phyloP scores from a whole-genome alignment of 2,797 vertebrate species.

The Iguana delicatissima region DNA sequence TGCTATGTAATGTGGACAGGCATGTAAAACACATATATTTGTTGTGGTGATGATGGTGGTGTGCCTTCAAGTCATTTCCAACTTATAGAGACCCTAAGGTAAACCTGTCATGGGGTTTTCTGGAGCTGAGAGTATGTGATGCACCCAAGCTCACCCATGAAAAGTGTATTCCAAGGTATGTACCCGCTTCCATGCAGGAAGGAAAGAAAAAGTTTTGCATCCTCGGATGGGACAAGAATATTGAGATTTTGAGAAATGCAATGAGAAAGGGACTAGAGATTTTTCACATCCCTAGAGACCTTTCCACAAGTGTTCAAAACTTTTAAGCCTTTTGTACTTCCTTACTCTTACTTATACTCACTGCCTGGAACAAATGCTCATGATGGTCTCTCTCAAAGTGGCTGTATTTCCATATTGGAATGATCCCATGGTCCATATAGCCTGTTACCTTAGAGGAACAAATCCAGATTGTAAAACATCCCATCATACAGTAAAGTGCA shows the following conservation, averaged over 20 bases:
- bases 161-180: too few relatives aligned
- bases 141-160: too few relatives aligned
- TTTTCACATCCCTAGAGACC: background rate
- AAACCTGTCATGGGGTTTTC: too few relatives aligned
- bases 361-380: background rate
- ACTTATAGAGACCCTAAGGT: too few relatives aligned
- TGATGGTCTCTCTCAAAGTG: background rate
- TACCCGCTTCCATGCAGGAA: too few relatives aligned
- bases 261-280: background rate
- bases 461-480: conserved; percentile 3
- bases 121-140: too few relatives aligned
- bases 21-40: too few relatives aligned
- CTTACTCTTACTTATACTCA: background rate
- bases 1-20: too few relatives aligned
- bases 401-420: background rate
- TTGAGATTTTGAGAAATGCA: background rate
- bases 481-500: background rate
- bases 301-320: background rate
- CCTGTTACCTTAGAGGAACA: conserved; percentile 22
- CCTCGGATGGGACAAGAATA: background rate
- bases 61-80: too few relatives aligned
- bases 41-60: too few relatives aligned
- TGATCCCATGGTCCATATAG: background rate
- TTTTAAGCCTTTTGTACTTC: background rate
- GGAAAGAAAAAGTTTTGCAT: too few relatives aligned